Conservation (phyloP, 2,888 invertebrate genomes). For the Melanotus villosus region DNA sequence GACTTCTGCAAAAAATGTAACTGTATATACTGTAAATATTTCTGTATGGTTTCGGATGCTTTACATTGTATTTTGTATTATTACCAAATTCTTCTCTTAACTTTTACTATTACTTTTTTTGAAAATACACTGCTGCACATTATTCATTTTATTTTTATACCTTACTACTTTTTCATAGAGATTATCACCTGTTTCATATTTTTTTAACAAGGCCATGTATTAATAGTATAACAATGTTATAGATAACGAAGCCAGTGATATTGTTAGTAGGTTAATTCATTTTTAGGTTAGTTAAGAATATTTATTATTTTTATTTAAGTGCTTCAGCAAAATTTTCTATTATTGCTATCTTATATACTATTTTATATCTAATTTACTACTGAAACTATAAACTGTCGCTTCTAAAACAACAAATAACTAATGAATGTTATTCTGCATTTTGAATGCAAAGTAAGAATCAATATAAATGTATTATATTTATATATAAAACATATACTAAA, state of each 20-base stretch:
- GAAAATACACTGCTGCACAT: too few relatives aligned
- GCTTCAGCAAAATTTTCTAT: not conserved
- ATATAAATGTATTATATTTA: not conserved
- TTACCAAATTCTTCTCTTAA: too few relatives aligned
- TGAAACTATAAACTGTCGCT: not conserved
- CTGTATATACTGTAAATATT: constrained; percentile 1
- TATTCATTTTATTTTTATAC: too few relatives aligned
- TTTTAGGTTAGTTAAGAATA: not conserved
- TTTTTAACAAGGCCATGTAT: too few relatives aligned
- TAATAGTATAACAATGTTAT: too few relatives aligned
- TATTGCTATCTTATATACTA: not conserved
- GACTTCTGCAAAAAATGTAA: not conserved
- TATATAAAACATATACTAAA: not conserved
- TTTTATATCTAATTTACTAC: not conserved
- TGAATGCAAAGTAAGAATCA: too few relatives aligned
- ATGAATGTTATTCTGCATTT: not conserved
- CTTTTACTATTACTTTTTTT: too few relatives aligned
- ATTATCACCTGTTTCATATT: too few relatives aligned
- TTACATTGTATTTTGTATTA: too few relatives aligned
- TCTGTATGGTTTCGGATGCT: not conserved
- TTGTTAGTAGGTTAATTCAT: not conserved
- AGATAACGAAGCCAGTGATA: too few relatives aligned
- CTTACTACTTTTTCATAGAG: too few relatives aligned
- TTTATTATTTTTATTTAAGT: constrained; percentile 11
- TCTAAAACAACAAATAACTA: not conserved